phyloP scores from a whole-genome alignment of 2,113 vertebrate genomes.

The Ailurus styani region DNA sequence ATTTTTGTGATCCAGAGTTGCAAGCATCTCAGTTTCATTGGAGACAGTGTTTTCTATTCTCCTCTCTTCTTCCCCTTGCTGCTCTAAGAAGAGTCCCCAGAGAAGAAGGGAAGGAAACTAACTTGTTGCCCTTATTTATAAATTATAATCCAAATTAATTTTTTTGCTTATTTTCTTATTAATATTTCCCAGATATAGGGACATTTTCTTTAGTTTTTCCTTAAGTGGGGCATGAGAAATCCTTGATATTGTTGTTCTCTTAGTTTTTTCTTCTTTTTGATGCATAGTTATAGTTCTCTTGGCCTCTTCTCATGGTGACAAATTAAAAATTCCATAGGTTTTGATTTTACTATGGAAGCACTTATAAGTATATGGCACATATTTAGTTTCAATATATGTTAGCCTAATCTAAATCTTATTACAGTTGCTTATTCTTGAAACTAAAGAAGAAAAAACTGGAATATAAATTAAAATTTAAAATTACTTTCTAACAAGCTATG shows the following conservation, averaged over 20 bases:
- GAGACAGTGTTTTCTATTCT: background rate
- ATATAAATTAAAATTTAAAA: constrained; percentile 41
- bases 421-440: constrained; percentile 17
- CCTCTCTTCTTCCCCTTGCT: background rate
- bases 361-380: background rate
- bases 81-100: background rate
- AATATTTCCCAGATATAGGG: background rate
- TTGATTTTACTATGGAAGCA: constrained; percentile 7
- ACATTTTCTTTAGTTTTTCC: background rate
- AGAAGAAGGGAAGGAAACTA: background rate
- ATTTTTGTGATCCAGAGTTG: background rate
- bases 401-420: constrained; percentile 33
- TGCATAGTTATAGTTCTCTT: background rate
- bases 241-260: background rate
- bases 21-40: background rate
- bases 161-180: background rate
- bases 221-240: background rate
- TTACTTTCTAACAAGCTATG: constrained; percentile 17
- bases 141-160: background rate
- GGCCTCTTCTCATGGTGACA: background rate
- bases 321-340: constrained; percentile 34
- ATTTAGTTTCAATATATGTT: constrained; percentile 15
- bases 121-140: background rate
- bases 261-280: background rate
- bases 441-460: constrained; percentile 31